Conservation (phyloP, 2,888 invertebrate species). For the Platycheirus albimanus region DNA sequence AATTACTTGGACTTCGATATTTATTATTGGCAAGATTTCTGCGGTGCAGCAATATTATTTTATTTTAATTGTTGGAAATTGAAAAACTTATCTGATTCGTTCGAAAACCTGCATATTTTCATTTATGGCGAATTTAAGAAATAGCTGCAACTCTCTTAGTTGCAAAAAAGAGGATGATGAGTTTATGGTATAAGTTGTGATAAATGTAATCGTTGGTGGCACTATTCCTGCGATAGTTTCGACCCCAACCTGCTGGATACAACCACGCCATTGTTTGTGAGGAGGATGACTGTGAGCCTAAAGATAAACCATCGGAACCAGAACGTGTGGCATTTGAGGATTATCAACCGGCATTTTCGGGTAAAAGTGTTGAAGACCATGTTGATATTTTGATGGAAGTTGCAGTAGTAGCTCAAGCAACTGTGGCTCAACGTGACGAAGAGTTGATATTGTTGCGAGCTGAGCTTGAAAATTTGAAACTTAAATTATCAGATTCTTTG, state of each 20-base stretch:
- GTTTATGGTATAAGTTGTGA: neutral
- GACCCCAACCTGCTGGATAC: neutral
- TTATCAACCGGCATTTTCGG: too few species aligned
- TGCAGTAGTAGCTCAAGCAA: neutral
- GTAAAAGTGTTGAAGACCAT: too few species aligned
- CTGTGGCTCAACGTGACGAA: neutral
- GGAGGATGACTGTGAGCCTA: too few species aligned
- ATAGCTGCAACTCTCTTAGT: neutral
- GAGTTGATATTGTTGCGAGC: neutral
- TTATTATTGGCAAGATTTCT: too few species aligned
- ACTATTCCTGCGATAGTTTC: conserved; percentile 4
- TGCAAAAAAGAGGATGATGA: neutral
- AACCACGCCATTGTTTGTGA: neutral
- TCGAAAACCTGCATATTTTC: too few species aligned
- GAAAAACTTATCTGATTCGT: too few species aligned
- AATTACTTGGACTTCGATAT: too few species aligned
- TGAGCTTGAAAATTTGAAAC: neutral
- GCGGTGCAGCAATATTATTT: too few species aligned
- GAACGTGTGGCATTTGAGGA: too few species aligned
- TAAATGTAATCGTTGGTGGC: conserved; percentile 16
- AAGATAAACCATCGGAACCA: too few species aligned
- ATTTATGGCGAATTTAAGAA: neutral
- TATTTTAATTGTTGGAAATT: too few species aligned
- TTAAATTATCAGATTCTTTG: neutral
- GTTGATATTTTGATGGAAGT: conserved; percentile 2